phyloP scores from a whole-genome alignment of 2,113 vertebrate species.

The Perca fluviatilis region DNA sequence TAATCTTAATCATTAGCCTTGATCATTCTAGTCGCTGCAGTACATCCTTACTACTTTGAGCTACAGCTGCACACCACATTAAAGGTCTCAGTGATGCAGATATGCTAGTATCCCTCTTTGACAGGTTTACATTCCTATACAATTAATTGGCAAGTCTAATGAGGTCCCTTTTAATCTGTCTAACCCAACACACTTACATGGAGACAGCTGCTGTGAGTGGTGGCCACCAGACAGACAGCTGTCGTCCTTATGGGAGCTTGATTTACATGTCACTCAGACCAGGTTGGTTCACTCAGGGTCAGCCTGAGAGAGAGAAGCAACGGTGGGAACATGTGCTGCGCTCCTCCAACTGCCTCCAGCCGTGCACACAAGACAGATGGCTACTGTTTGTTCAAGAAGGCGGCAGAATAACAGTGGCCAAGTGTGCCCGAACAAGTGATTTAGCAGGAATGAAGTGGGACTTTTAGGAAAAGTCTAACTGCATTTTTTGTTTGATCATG shows the following conservation, averaged over 20 bases:
- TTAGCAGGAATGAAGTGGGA: conserved; percentile 23
- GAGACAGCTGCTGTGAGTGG: conserved; percentile 24
- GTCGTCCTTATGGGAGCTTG: conserved; percentile 32
- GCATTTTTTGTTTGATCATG: conserved; percentile 52
- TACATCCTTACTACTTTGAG: background rate
- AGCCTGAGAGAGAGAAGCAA: conserved; percentile 18
- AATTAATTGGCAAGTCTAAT: background rate
- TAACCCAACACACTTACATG: conserved; percentile 11
- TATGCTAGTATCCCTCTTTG: background rate
- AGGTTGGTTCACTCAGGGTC: conserved; percentile 58
- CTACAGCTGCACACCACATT: background rate
- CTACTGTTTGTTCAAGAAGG: conserved; percentile 52
- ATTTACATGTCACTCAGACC: conserved; percentile 47
- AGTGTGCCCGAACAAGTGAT: conserved; percentile 31
- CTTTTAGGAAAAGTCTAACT: conserved; percentile 16
- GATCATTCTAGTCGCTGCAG: background rate
- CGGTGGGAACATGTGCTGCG: conserved; percentile 50
- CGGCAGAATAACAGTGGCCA: conserved; percentile 39
- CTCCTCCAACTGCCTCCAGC: conserved; percentile 47
- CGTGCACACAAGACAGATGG: conserved; percentile 61
- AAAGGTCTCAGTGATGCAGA: background rate
- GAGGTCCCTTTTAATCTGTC: conserved; percentile 18
- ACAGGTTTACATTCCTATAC: background rate
- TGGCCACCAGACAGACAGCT: conserved; percentile 44
- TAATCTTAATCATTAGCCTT: background rate